Conservation (phyloP, 2,113 vertebrate genomes). For the Dolichallabes microphthalmus region DNA sequence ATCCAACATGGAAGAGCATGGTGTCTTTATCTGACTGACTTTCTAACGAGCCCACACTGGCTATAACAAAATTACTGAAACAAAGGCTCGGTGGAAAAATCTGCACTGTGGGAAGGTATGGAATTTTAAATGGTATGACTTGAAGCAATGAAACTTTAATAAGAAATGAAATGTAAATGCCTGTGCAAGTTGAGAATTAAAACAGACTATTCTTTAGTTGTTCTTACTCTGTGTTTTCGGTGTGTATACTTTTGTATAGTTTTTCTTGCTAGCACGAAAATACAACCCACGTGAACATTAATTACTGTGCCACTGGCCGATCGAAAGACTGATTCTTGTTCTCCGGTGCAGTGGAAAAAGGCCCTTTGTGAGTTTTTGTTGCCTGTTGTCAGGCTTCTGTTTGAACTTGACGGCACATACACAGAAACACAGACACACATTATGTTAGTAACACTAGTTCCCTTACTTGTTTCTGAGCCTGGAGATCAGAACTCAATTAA, state of each 20-base stretch:
- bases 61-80: not conserved
- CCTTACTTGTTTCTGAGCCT: slow-evolving; percentile 54
- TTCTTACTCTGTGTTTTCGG: not conserved
- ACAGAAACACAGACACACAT: slow-evolving; percentile 54
- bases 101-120: not conserved
- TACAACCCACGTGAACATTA: not conserved
- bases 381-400: not conserved
- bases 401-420: slow-evolving; percentile 15
- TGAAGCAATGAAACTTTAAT: not conserved
- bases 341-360: not conserved
- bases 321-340: not conserved
- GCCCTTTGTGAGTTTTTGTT: not conserved
- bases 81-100: not conserved
- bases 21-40: not conserved
- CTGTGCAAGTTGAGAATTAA: not conserved
- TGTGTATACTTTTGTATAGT: not conserved
- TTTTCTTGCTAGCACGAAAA: not conserved
- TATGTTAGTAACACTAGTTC: slow-evolving; percentile 70
- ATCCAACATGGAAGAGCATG: not conserved
- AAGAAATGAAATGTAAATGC: not conserved
- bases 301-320: not conserved
- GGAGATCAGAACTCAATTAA: slow-evolving; percentile 73
- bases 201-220: not conserved
- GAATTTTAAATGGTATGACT: not conserved
- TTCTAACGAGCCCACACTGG: not conserved